Base-by-base conservation (phyloP, 2,888 invertebrate species). In the Tigriopus californicus region DNA sequence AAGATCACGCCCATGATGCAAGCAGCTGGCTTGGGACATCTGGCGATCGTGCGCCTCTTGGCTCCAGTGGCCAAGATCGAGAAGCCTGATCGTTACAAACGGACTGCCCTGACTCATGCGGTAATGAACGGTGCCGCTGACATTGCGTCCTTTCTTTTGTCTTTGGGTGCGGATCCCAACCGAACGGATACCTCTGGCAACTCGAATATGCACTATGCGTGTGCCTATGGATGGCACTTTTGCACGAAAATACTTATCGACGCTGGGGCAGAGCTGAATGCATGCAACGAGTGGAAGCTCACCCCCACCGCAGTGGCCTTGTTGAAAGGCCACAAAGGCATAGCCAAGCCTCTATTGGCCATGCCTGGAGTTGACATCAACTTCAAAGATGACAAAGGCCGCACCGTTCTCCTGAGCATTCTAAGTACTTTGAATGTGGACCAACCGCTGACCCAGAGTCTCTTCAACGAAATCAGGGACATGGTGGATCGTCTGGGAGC, bases 211-310 rank as follows among this genome's bases (percentile, higher is more conserved):
- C 76, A 76, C 66, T 76, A 76, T 66, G 75, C 76, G 2, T 71
- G 73, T 52, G 75, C 75, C 0, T 77, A 76, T 65, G 76, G 76
- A 18, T 76, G 76, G 75, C 71, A 73, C 64, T 73, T 71, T 64
- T 70, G 70, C 60, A 66, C 74, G 25, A 70, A 74, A 62, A 63
- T 74, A 10, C 67, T 76, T 15, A 65, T 74, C 15, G 71, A 73
- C 62, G 67, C 68, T 24, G 69, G 67, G 11, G 73, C 72, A 40
- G 66, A 68, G 24, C 66, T 70, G 3, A 70, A 68, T 63, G 65
- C 65, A n/a, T 62, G 67, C 13, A 74, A 73, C 65, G 68, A 70
- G 57, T 74, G 74, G 73, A 73, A 73, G 69, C 70, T 75, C 40
- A 73, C 74, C 1, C 75, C 77, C 6, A 64, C 75, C 46, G 72